Evolutionary conservation across 2,113 vertebrate species (phyloP).

Genomic region (Polypterus senegalus): DNA sequence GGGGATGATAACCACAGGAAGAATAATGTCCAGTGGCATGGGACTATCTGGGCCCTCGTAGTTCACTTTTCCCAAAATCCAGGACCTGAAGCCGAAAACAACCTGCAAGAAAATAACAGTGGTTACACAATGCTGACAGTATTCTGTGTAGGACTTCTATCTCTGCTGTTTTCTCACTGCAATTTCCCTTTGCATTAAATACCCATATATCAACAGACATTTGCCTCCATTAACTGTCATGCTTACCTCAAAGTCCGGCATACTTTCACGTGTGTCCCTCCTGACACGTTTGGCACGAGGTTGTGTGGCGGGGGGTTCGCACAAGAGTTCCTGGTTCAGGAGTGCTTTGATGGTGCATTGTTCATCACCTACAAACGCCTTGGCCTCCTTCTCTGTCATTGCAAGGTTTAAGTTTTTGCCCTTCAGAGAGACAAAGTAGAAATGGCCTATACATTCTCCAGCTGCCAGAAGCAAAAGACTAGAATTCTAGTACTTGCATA

Average conservation of each 20-base stretch:
- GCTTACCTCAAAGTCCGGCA: constrained; percentile 77
- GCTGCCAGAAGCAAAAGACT: too few relatives aligned
- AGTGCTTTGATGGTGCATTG: constrained; percentile 71
- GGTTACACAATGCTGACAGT: too few relatives aligned
- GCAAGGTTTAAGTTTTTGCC: constrained; percentile 78
- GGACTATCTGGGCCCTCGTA: constrained; percentile 59
- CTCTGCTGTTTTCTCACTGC: too few relatives aligned
- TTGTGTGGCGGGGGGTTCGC: constrained; percentile 66
- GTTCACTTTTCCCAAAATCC: constrained; percentile 69
- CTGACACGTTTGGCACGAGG: constrained; percentile 68
- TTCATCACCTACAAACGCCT: constrained; percentile 76
- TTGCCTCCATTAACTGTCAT: background rate
- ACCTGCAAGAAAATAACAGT: constrained; percentile 52
- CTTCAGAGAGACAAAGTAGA: constrained; percentile 32
- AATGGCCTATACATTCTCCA: too few relatives aligned
- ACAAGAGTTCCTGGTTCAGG: constrained; percentile 75
- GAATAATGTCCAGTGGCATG: constrained; percentile 70
- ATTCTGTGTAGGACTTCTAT: too few relatives aligned
- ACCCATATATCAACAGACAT: too few relatives aligned
- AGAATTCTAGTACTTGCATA: too few relatives aligned
- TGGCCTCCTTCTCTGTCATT: constrained; percentile 73
- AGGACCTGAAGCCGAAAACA: constrained; percentile 75
- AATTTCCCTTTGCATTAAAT: too few relatives aligned
- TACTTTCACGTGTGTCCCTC: constrained; percentile 67
- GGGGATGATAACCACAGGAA: constrained; percentile 76